These are phyloP conservation scores for Ptiloglossa arizonensis DNA, from an alignment of 1,140 invertebrate species.

Conservation along the genomic window DNA sequence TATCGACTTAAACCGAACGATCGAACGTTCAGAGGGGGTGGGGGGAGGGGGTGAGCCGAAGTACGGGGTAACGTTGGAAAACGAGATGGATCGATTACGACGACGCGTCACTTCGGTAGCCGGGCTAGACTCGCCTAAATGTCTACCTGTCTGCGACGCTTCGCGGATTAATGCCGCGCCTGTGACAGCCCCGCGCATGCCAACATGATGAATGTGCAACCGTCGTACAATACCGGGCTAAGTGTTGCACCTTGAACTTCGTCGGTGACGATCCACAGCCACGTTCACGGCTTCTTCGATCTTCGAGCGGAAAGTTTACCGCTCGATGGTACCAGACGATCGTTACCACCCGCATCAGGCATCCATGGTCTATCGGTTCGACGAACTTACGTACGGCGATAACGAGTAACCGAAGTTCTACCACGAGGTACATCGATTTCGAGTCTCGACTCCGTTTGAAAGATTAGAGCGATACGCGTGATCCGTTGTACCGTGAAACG, in stretches of 20 bases:
- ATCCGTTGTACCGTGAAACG: too few species aligned
- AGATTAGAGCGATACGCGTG: background rate
- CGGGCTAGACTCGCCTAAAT: background rate
- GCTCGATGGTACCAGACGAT: conserved; percentile 5
- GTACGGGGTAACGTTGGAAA: too few species aligned
- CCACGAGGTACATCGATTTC: background rate
- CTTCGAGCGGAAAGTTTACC: conserved; percentile 11
- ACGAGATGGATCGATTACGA: background rate
- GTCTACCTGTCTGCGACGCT: background rate
- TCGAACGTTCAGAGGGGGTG: conserved; percentile 17
- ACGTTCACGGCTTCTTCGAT: background rate
- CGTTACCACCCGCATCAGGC: conserved; percentile 33
- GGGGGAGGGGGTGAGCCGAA: too few species aligned
- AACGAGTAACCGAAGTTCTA: conserved; percentile 1
- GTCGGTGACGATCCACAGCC: background rate
- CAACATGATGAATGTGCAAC: conserved; percentile 3
- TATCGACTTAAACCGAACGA: conserved; percentile 52
- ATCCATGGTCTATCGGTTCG: conserved; percentile 26
- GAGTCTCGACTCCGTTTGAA: background rate
- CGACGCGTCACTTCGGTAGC: background rate
- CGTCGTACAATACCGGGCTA: background rate
- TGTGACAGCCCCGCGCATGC: background rate
- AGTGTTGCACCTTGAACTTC: conserved; percentile 35
- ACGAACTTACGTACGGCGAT: conserved; percentile 19
- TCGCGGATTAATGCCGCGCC: conserved; percentile 7